These are phyloP conservation scores for Catharus minimus DNA, from an alignment of 2,113 vertebrate genomes.

Conservation along the genomic window DNA sequence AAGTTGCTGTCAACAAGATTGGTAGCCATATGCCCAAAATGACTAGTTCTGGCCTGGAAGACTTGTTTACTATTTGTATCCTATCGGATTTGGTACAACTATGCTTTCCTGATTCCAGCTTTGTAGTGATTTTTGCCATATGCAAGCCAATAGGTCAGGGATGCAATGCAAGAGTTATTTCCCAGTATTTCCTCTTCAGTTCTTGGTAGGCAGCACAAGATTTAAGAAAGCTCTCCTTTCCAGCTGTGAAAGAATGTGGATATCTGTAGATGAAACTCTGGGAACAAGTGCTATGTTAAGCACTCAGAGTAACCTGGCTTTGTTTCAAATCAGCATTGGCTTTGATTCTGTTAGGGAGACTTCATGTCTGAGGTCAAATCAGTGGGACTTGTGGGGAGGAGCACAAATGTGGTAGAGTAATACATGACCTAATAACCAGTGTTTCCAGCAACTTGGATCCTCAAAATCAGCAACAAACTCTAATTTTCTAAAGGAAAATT, in stretches of 20 bases:
- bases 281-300: background rate
- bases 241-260: background rate
- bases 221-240: background rate
- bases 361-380: background rate
- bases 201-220: background rate
- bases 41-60: background rate
- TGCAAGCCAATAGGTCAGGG: background rate
- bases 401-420: background rate
- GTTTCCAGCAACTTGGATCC: background rate
- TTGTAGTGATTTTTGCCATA: background rate
- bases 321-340: background rate
- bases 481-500: background rate
- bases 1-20: background rate
- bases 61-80: background rate
- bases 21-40: background rate
- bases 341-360: background rate
- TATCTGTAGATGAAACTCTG: background rate
- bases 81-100: background rate
- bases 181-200: background rate
- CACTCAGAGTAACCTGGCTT: background rate
- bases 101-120: background rate
- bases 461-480: background rate
- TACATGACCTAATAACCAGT: background rate
- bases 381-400: background rate
- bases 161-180: background rate